Conservation (phyloP, 2,797 vertebrate genomes). For the Pantherophis vulpinus region DNA sequence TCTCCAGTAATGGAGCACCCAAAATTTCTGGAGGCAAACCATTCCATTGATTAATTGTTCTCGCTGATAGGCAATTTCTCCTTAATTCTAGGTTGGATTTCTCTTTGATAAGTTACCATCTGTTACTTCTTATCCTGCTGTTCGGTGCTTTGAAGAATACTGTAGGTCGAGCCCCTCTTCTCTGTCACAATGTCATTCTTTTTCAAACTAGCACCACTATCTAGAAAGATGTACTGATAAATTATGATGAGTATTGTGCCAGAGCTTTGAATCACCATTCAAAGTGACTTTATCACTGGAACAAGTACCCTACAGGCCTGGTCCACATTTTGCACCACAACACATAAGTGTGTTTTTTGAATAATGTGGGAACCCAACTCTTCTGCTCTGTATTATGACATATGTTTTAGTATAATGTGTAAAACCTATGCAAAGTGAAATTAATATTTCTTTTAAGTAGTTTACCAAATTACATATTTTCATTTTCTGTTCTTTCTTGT, state of each 20-base stretch:
- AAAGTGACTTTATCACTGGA: neutral
- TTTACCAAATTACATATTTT: conserved; percentile 13
- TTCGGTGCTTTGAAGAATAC: neutral
- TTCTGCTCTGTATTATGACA: neutral
- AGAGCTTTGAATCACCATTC: neutral
- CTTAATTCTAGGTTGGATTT: neutral
- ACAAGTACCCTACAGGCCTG: neutral
- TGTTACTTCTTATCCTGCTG: neutral
- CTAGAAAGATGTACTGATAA: neutral
- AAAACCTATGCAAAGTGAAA: accelerated
- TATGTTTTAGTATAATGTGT: neutral
- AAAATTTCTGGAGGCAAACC: neutral
- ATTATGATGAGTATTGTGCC: neutral
- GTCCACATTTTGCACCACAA: neutral
- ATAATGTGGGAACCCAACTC: neutral
- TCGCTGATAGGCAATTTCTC: neutral
- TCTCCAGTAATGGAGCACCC: neutral
- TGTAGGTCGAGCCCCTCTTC: neutral
- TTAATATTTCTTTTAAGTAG: accelerated
- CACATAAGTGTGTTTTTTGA: neutral
- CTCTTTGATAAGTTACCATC: neutral
- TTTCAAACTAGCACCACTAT: neutral
- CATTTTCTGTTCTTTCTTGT: neutral
- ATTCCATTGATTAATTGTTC: neutral
- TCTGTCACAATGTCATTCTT: neutral